Base-by-base conservation (phyloP, 2,113 vertebrate genomes). In the Pelusios castaneus region DNA sequence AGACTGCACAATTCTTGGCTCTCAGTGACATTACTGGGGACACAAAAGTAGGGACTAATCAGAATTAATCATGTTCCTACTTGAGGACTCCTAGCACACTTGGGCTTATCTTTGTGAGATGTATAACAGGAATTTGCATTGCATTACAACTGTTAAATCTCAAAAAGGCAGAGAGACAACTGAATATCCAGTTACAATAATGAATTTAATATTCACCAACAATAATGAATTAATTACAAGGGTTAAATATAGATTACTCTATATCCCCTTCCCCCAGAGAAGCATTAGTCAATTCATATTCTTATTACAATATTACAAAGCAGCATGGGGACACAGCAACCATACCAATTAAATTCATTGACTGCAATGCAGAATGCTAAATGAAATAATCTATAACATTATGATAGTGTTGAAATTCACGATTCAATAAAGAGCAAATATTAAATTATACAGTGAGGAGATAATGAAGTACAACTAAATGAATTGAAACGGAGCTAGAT, bases 61-160 rank as follows among this genome's bases (percentile, higher is more conserved):
- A 27, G 25, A 84, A 60, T 14, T 49, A 85, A 92, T 79, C 75
- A 80, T 43, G 25, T 41, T 41, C 38, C 13, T 5, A 10, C 34
- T 2, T 0, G 4, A 5, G 31, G n/a, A 0, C 5, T 3, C 63
- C 1, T 2, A 12, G 19, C 0, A 0, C 21, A 4, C 67, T 31
- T 8, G 22, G 31, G 13, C 5, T 70, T 31, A 24, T 34, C 12
- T n/a, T 38, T 45, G n/a, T 2, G 1, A 54, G 41, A 47, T 1
- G 2, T 0, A 34, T 75, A 27, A 6, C 2, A 31, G 47, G 21
- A 24, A 58, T 17, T n/a, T 81, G 34, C 24, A 67, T 41, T 70
- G 17, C 29, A 77, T 67, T 77, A 43, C 0, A 1, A 38, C 0
- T 1, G 41, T 1, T 83, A 88, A 78, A 43, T 5, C 19, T 55